phyloP scores from a whole-genome alignment of 2,797 vertebrate species.

The Anguilla anguilla region DNA sequence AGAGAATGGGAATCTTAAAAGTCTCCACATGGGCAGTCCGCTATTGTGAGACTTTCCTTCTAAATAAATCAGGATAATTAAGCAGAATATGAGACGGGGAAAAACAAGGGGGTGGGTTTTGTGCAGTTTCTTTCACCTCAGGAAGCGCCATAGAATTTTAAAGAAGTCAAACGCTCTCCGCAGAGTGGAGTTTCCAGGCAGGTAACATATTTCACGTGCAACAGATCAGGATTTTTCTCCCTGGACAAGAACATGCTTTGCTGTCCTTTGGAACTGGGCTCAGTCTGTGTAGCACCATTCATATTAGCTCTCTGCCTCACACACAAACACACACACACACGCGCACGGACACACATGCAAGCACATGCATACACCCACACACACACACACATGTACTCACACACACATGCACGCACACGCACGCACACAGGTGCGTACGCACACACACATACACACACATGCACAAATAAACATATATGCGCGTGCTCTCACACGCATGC shows the following conservation, averaged over 20 bases:
- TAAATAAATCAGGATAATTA: not conserved
- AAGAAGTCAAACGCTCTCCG: constrained; percentile 38
- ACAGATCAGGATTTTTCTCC: constrained; percentile 34
- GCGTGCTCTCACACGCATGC: not conserved
- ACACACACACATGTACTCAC: too few species aligned
- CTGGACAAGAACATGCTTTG: not conserved
- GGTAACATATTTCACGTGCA: constrained; percentile 20
- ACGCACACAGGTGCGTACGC: not conserved
- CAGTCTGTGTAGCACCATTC: constrained; percentile 4
- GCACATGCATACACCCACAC: not conserved
- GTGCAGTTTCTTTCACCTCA: constrained; percentile 20
- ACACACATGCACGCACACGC: not conserved
- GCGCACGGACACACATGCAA: too few species aligned
- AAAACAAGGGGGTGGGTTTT: not conserved
- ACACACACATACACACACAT: not conserved
- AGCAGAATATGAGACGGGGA: not conserved
- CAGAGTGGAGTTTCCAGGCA: constrained; percentile 19
- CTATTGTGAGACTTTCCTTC: constrained; percentile 7
- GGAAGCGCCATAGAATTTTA: constrained; percentile 40
- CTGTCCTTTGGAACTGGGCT: constrained; percentile 31
- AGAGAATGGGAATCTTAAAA: not conserved
- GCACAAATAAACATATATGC: too few species aligned
- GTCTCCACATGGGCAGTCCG: not conserved
- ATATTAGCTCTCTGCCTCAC: not conserved
- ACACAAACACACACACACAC: not conserved